Evolutionary conservation across 2,113 vertebrate species (phyloP), one percentile per base, ranked within the genome.

Genomic region (Paramormyrops kingsleyae): DNA sequence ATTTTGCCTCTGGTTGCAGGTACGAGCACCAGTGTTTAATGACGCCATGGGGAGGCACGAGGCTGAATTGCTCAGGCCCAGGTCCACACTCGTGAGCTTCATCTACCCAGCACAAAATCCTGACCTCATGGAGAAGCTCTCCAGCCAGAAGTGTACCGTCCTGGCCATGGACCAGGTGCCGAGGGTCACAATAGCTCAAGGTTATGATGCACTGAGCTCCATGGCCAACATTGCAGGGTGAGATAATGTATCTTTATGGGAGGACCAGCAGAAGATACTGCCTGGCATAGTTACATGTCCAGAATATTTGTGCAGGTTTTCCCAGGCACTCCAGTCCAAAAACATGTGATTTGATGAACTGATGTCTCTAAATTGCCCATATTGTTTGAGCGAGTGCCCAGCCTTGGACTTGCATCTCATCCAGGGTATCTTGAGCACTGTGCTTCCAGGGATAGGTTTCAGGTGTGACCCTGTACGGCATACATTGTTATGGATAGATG

Each of bases 171-270:
- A 96, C 89, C 94, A 96, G 93, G 96, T 96, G 83, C 94, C 96
- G 89, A 91, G 96, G 46, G 96, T 97, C 88, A 97, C 96, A 83
- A 97, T 97, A 52, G 96, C 96, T 2, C 96, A 97, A 93, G 96
- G 96, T 80, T 96, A 94, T 1, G 96, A 96, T 83, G 95, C 95
- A 0, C 94, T 96, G 90, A 96, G 96, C 93, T 96, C 94, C 88
- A 95, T 95, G 96, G 96, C 95, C 17, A 97, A 95, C 93, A 95
- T 97, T 49, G 96, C 95, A 52, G 95, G 95, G 95, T 97, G 90
- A 92, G 92, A n/a, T 21, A 10, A 46, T 35, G 2, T 59, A 31
- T 19, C 5, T 66, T 44, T 39, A 27, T n/a, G 35, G 35, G 39
- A 59, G 39, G 53, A 44, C 27, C 52, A 59, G 9, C 27, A 62